Evolutionary conservation across 2,888 invertebrate genomes (phyloP).

Genomic region (Brachyopa scutellaris): DNA sequence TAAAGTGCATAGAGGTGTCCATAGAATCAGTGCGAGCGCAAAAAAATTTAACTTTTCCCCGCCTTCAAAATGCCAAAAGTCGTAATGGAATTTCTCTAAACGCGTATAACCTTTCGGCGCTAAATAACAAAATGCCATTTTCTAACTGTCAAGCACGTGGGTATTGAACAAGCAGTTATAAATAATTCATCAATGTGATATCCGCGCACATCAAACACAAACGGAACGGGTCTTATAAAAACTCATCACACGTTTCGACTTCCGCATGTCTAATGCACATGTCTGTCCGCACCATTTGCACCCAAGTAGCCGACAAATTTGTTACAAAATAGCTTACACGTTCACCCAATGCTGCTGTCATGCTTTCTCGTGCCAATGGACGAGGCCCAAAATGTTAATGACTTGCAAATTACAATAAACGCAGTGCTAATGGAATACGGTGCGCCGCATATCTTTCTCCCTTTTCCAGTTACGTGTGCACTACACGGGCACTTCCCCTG

Average conservation of each 20-base stretch:
- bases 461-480: conserved; percentile 49
- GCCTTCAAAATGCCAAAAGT: too few species aligned
- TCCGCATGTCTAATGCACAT: conserved; percentile 16
- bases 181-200: conserved; percentile 37
- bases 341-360: conserved; percentile 17
- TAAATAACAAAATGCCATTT: background rate
- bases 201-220: conserved; percentile 3
- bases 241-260: conserved; percentile 40
- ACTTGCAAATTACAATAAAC: conserved; percentile 57
- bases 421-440: conserved; percentile 54
- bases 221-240: conserved; percentile 20
- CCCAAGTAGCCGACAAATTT: conserved; percentile 21
- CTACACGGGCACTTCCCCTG: background rate
- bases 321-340: conserved; percentile 43
- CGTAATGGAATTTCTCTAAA: background rate
- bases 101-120: background rate
- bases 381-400: conserved; percentile 60
- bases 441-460: conserved; percentile 31
- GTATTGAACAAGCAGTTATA: background rate
- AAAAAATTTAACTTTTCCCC: too few species aligned
- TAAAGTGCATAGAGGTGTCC: too few species aligned
- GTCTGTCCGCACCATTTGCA: conserved; percentile 23
- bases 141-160: background rate
- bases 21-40: too few species aligned
- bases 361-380: conserved; percentile 48